Percentiles rank a stretch among this genome's conserved stretches.
These are phyloP conservation scores for Chymomyza fuscimana DNA, from an alignment of 2,888 invertebrate genomes.

Conservation along the genomic window DNA sequence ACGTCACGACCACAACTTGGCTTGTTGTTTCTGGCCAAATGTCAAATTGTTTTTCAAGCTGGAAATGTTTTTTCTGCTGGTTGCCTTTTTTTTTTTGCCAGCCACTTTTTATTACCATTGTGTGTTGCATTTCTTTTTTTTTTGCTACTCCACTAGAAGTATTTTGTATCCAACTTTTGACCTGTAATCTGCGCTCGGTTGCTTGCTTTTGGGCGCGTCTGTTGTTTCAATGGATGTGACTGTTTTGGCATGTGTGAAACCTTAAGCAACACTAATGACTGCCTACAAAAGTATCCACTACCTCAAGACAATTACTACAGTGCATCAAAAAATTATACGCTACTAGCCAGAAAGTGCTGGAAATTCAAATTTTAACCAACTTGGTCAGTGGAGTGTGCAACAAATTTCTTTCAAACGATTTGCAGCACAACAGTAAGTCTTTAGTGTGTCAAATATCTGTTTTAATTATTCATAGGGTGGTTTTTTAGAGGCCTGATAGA, in stretches of 20 bases:
- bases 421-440: no score
- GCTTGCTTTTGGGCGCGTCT: constrained; percentile 55
- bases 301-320: no score
- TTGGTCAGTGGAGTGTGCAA: no score
- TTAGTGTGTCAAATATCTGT: no score
- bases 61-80: constrained; percentile 18
- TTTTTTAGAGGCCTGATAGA: no score
- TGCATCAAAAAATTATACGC: no score
- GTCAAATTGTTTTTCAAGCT: constrained; percentile 73
- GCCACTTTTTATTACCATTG: constrained; percentile 61
- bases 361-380: no score
- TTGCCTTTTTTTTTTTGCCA: constrained; percentile 41
- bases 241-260: background rate
- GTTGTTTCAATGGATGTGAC: constrained; percentile 43
- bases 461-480: no score
- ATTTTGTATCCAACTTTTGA: constrained; percentile 25
- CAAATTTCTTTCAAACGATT: no score
- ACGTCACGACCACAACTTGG: constrained; percentile 40
- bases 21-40: constrained; percentile 60
- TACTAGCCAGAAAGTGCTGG: no score
- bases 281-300: background rate
- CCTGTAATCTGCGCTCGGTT: constrained; percentile 56
- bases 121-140: constrained; percentile 33
- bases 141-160: background rate
- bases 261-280: constrained; percentile 1